A percentile compares a stretch with the other conserved stretches of the same genome.
Evolutionary conservation across 2,113 vertebrate genomes (phyloP).

Genomic region (Mystacornis crossleyi): DNA sequence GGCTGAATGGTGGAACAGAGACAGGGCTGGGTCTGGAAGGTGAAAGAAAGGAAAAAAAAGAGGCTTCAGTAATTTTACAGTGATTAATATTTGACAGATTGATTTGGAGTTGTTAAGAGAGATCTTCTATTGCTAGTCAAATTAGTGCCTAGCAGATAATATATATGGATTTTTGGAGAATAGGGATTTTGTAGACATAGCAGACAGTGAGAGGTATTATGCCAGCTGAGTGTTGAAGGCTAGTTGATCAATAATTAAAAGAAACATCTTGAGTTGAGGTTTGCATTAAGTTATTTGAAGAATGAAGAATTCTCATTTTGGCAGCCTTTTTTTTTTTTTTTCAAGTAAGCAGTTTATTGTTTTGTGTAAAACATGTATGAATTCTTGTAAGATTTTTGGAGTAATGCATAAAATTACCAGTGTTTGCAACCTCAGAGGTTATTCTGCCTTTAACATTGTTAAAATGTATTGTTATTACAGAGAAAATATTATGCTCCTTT

Average conservation of each 20-base stretch:
- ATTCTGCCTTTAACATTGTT: neutral
- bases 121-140: neutral
- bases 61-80: neutral
- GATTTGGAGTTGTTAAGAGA: neutral
- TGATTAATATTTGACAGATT: neutral
- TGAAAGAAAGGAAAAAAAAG: neutral
- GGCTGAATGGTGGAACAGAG: neutral
- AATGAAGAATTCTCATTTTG: neutral
- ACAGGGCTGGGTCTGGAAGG: neutral
- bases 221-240: neutral
- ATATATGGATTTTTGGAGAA: neutral
- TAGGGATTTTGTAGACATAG: neutral
- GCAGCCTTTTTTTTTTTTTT: neutral
- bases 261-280: neutral
- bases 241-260: conserved; percentile 12
- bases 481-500: neutral
- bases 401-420: neutral
- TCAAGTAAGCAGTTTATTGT: neutral
- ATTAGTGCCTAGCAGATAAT: neutral
- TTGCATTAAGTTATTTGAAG: neutral
- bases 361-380: neutral
- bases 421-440: neutral
- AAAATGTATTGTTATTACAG: neutral
- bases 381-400: neutral
- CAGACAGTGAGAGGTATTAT: neutral